phyloP scores from a whole-genome alignment of 1,140 invertebrate genomes.

The Zaprionus africanus region DNA sequence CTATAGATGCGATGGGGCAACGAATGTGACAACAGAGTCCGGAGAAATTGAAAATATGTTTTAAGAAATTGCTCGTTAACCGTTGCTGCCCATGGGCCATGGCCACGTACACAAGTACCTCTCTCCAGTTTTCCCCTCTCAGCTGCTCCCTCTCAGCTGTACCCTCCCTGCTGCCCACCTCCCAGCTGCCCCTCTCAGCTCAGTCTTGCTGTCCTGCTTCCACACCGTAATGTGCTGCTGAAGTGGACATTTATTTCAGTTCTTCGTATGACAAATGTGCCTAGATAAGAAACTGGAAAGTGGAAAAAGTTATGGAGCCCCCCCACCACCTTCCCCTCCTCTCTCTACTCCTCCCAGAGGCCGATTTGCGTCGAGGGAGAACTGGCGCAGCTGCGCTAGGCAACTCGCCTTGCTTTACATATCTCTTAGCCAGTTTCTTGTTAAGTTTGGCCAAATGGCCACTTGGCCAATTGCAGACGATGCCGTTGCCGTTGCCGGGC shows the following conservation, averaged over 20 bases:
- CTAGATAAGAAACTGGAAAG: slow-evolving; percentile 62
- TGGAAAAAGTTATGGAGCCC: slow-evolving; percentile 53
- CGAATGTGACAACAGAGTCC: slow-evolving; percentile 33
- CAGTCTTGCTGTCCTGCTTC: background rate
- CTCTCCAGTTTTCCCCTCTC: no score
- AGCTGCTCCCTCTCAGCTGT: background rate
- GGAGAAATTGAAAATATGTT: slow-evolving; percentile 72
- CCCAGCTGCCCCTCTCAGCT: slow-evolving; percentile 1
- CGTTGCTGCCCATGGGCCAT: slow-evolving; percentile 38
- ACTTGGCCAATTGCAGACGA: slow-evolving; percentile 45
- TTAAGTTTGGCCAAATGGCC: slow-evolving; percentile 22
- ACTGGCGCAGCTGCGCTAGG: background rate
- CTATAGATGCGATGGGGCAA: slow-evolving; percentile 8
- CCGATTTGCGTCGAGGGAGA: background rate
- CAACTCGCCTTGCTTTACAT: slow-evolving; percentile 27
- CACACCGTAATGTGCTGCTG: slow-evolving; percentile 38
- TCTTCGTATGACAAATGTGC: slow-evolving; percentile 69
- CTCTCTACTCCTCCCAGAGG: background rate
- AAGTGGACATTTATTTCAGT: slow-evolving; percentile 74
- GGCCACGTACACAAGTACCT: slow-evolving; percentile 8
- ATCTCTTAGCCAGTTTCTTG: slow-evolving; percentile 16
- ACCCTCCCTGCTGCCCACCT: background rate
- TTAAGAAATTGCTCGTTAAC: slow-evolving; percentile 69
- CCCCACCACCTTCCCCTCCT: no score
- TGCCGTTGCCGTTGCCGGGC: slow-evolving; percentile 9